These are phyloP conservation scores for Hyles euphorbiae DNA, from an alignment of 1,140 invertebrate genomes.

Conservation along the genomic window DNA sequence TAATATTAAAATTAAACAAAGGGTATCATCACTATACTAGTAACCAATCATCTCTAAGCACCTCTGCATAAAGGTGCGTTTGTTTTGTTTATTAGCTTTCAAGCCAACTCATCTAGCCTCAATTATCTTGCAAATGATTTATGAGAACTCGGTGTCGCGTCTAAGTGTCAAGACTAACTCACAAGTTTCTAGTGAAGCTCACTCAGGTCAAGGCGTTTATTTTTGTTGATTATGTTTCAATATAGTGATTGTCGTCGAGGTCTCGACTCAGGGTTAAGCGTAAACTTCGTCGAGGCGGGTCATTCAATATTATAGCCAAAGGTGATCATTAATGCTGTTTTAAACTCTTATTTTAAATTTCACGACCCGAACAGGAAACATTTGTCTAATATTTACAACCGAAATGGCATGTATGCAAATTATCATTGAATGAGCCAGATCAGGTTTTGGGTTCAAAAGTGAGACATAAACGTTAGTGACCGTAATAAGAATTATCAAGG, in stretches of 20 bases:
- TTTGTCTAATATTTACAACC: conserved; percentile 13
- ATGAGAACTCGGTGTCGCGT: conserved; percentile 25
- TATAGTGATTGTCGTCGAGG: conserved; percentile 25
- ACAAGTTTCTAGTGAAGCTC: conserved; percentile 7
- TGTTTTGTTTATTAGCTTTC: not conserved
- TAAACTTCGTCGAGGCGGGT: conserved; percentile 12
- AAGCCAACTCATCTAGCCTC: conserved; percentile 8
- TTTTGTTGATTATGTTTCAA: conserved; percentile 30
- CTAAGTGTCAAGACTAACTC: conserved; percentile 26
- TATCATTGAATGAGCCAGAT: conserved; percentile 2
- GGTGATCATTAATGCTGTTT: conserved; percentile 23
- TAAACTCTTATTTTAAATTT: conserved; percentile 53
- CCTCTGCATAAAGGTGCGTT: not conserved
- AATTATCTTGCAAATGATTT: conserved; percentile 32
- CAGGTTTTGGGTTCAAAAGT: not conserved
- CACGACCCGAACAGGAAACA: conserved; percentile 37
- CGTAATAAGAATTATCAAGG: conserved; percentile 35
- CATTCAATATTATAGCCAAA: conserved; percentile 15
- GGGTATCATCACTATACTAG: no score
- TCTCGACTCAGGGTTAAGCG: conserved; percentile 18
- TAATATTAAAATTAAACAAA: no score
- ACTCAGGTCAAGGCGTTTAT: conserved; percentile 5
- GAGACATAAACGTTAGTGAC: not conserved
- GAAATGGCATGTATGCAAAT: conserved; percentile 8
- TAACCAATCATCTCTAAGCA: no score